phyloP scores from a whole-genome alignment of 2,797 vertebrate genomes.

The Micromesistius poutassou region DNA sequence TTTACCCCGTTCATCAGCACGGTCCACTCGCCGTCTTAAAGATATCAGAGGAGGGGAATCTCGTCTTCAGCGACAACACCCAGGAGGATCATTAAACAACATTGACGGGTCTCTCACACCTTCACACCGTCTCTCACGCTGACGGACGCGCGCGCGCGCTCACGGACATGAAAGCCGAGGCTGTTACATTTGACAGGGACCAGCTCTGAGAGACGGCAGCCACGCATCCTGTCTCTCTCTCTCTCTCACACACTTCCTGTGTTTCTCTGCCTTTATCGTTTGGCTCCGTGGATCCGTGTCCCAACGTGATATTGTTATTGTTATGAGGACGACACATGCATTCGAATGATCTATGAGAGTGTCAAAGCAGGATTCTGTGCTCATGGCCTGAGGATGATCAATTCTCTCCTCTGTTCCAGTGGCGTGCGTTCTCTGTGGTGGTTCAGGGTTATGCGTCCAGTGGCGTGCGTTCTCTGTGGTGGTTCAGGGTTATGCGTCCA shows the following conservation, averaged over 20 bases:
- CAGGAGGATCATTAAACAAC: conserved; percentile 11
- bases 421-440: not conserved
- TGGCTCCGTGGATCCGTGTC: conserved; percentile 13
- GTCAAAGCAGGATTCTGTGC: not conserved
- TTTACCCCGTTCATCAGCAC: conserved; percentile 25
- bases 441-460: not conserved
- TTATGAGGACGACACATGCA: not conserved
- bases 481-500: not conserved
- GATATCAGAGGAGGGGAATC: conserved; percentile 45
- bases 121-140: too few relatives aligned
- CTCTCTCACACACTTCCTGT: conserved; percentile 16
- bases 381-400: not conserved
- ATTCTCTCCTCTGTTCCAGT: not conserved
- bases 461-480: too few relatives aligned
- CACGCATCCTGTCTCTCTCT: conserved; percentile 10
- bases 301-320: not conserved
- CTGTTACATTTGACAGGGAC: conserved; percentile 33
- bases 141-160: too few relatives aligned
- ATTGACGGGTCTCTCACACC: conserved; percentile 33
- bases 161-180: conserved; percentile 48
- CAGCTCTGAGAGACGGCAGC: conserved; percentile 2
- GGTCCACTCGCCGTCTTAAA: conserved; percentile 29
- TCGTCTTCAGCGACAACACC: conserved; percentile 11
- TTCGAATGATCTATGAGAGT: not conserved
- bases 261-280: conserved; percentile 11